Conservation (phyloP, 2,888 invertebrate species). For the Temnothorax ravouxi region DNA sequence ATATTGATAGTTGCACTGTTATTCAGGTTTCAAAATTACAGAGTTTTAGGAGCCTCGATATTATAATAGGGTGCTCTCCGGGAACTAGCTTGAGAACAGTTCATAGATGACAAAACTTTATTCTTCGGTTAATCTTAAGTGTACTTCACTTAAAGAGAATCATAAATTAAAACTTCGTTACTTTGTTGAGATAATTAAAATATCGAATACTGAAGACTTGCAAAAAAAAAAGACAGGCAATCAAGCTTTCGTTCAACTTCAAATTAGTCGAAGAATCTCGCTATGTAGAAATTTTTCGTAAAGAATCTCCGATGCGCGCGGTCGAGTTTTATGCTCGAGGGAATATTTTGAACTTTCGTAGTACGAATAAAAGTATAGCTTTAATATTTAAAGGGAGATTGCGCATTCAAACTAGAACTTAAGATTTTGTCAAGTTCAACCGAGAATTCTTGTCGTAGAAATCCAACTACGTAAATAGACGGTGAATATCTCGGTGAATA, state of each 20-base stretch:
- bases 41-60: neutral
- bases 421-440: neutral
- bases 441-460: neutral
- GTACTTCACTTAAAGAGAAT: slow-evolving; percentile 38
- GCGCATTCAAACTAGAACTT: neutral
- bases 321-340: neutral
- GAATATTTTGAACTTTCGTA: slow-evolving; percentile 15
- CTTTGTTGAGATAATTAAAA: slow-evolving; percentile 43
- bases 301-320: neutral
- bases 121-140: slow-evolving; percentile 34
- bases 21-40: slow-evolving; percentile 20
- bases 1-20: neutral
- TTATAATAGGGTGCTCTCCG: slow-evolving; percentile 23
- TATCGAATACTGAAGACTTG: slow-evolving; percentile 28
- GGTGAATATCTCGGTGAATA: no score
- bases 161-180: slow-evolving; percentile 48
- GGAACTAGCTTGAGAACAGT: slow-evolving; percentile 30
- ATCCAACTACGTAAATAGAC: slow-evolving; percentile 34
- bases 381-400: neutral
- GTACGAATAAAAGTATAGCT: neutral
- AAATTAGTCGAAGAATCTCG: slow-evolving; percentile 20
- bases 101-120: slow-evolving; percentile 54
- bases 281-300: slow-evolving; percentile 16
- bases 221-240: slow-evolving; percentile 6
- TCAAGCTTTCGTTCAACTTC: slow-evolving; percentile 21